Evolutionary conservation across 2,113 vertebrate genomes (phyloP).

Genomic region (Donacobius atricapilla): DNA sequence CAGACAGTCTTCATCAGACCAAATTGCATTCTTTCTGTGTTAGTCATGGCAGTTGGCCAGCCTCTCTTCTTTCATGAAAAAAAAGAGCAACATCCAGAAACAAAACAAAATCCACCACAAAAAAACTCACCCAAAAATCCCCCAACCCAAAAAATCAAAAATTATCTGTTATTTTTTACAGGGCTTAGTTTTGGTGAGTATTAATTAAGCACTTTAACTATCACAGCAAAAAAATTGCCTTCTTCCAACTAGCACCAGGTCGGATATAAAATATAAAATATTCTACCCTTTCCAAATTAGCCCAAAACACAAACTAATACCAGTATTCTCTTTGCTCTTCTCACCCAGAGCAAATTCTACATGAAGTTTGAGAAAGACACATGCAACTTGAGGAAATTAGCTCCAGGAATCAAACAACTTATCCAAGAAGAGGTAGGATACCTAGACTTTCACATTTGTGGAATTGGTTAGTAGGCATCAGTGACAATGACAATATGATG

Average conservation of each 20-base stretch:
- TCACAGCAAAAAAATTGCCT: not conserved
- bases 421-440: conserved; percentile 29
- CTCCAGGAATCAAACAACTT: conserved; percentile 55
- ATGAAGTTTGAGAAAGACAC: conserved; percentile 33
- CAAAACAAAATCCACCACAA: not conserved
- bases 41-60: not conserved
- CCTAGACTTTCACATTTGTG: conserved; percentile 17
- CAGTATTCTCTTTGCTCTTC: conserved; percentile 56
- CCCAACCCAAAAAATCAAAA: no score
- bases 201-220: not conserved
- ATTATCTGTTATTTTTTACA: not conserved
- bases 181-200: not conserved
- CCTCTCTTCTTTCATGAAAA: not conserved
- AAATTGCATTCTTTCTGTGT: not conserved
- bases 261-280: not conserved
- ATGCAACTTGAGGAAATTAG: conserved; percentile 34
- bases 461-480: conserved; percentile 34
- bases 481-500: conserved; percentile 46
- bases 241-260: not conserved
- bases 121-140: not conserved
- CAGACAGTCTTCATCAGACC: not conserved
- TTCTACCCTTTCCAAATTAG: not conserved
- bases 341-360: conserved; percentile 36
- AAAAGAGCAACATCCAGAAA: not conserved
- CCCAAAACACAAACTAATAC: conserved; percentile 27